These are phyloP conservation scores for Chinchilla lanigera DNA, from an alignment of 2,113 vertebrate genomes.

Conservation along the genomic window DNA sequence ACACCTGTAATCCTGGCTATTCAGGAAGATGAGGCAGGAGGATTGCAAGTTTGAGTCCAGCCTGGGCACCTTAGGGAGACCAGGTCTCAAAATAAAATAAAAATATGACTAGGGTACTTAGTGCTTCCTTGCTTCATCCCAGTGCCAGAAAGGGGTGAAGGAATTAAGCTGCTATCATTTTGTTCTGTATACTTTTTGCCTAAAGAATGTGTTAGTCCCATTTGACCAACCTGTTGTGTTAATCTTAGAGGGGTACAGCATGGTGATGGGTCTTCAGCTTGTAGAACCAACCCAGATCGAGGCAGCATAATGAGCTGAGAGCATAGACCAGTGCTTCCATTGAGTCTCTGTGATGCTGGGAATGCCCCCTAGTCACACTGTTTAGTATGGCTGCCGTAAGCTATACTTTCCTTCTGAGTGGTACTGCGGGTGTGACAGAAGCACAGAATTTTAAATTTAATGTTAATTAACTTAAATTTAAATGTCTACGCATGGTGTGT, in stretches of 20 bases:
- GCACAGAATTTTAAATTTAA: conserved; percentile 1
- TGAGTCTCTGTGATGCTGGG: not conserved
- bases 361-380: fast-evolving
- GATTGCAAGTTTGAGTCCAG: not conserved
- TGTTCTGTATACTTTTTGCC: conserved; percentile 10
- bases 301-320: not conserved
- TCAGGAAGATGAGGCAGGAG: not conserved
- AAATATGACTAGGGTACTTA: not conserved
- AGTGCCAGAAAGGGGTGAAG: not conserved
- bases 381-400: fast-evolving
- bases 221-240: not conserved
- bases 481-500: not conserved
- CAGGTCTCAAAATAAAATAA: not conserved
- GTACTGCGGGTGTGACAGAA: not conserved
- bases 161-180: not conserved
- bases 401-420: not conserved
- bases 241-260: not conserved
- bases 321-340: not conserved
- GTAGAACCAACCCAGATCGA: not conserved
- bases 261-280: not conserved
- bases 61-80: not conserved
- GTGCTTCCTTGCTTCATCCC: not conserved
- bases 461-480: conserved; percentile 5
- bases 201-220: not conserved
- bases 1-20: not conserved